Base-by-base conservation (phyloP, 2,888 invertebrate genomes). In the Busseola fusca region DNA sequence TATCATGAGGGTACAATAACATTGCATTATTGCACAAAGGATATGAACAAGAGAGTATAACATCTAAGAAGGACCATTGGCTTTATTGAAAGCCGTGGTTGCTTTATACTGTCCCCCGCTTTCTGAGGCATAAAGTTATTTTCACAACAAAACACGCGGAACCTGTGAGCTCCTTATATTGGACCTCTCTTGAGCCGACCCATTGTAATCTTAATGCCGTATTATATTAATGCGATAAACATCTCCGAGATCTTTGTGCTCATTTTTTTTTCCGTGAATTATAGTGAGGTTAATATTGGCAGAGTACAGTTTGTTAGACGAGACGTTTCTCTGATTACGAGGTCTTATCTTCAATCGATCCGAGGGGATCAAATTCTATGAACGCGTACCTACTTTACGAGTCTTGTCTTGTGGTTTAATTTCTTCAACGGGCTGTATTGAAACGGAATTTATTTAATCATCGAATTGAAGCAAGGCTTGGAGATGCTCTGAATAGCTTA, bases 201-300 rank as follows among this genome's bases (percentile, higher is more conserved):
- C 92, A 95, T 95, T 95, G 95, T 95, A 91, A 93, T 94, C 94
- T 93, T 95, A 95, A 95, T 95, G 93, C 94, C 88, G 92, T 94
- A 95, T 95, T 94, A 95, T 94, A 95, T 95, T 95, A 95, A 95
- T 95, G 93, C 95, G 95, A 95, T 95, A 95, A 94, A 95, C 93
- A 95, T 95, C 95, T 93, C 89, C 82, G 79, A 91, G 91, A 92
- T 92, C 91, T 90, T 86, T 84, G 90, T 84, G 88, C 90, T 93
- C 91, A 89, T 89, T 91, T 94, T 90, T 37, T 91, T 93, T 93
- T 58, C 62, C 88, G 87, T 90, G 89, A 91, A 91, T 90, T 91
- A 91, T 92, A 88, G 72, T 87, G 84, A 88, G 90, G 91, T 93
- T 91, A 91, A 92, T 94, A 94, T 94, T 93, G 91, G 92, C 92